Percentiles rank a stretch among this genome's conserved stretches.
These are phyloP conservation scores for Eumacrocentrus americanus DNA, from an alignment of 2,888 invertebrate species.

Conservation along the genomic window DNA sequence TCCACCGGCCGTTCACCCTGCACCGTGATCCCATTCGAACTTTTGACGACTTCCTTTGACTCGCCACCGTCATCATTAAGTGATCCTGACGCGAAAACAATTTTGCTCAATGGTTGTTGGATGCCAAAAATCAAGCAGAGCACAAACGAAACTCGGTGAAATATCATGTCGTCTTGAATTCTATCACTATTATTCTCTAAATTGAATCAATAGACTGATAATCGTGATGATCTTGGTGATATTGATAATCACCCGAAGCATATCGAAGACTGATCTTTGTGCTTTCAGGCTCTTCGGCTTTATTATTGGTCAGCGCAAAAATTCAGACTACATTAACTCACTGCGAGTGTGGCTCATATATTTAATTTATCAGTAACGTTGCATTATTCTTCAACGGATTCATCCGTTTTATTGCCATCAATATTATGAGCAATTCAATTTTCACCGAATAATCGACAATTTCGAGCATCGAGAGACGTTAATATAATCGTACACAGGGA, in stretches of 20 bases:
- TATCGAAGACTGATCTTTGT: neutral
- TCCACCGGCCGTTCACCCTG: neutral
- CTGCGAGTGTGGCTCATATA: constrained; percentile 9
- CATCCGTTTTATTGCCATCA: constrained; percentile 9
- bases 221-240: neutral
- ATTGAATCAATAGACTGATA: too few species aligned
- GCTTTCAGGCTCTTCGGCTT: neutral
- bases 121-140: neutral
- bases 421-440: constrained; percentile 19
- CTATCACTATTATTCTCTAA: too few species aligned
- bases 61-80: too few species aligned
- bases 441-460: constrained; percentile 19
- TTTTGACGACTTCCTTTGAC: neutral
- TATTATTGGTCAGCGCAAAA: neutral
- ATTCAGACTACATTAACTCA: neutral
- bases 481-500: neutral
- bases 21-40: neutral
- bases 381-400: constrained; percentile 13
- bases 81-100: neutral
- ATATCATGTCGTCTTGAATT: too few species aligned
- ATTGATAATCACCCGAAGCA: too few species aligned
- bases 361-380: constrained; percentile 15
- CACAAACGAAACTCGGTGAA: too few species aligned
- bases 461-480: constrained; percentile 9
- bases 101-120: neutral